phyloP scores from a whole-genome alignment of 2,113 vertebrate genomes.

The Mionectes macconnelli region DNA sequence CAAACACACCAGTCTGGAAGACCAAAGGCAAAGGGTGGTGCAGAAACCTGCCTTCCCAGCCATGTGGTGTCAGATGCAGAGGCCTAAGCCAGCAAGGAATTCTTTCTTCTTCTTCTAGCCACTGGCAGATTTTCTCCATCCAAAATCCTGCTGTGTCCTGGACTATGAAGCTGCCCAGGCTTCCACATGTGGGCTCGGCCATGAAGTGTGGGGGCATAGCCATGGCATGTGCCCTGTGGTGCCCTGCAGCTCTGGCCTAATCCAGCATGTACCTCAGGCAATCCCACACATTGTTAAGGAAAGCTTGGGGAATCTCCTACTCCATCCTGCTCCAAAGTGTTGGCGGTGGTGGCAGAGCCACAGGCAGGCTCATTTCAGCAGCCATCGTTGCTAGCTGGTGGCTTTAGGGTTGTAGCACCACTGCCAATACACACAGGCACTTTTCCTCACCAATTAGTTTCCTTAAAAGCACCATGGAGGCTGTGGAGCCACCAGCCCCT shows the following conservation, averaged over 20 bases:
- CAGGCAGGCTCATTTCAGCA: background rate
- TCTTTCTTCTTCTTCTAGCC: background rate
- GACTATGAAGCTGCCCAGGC: accelerated
- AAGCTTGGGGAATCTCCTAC: background rate
- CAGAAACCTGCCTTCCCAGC: background rate
- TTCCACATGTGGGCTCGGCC: accelerated
- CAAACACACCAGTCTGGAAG: background rate
- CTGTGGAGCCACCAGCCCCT: background rate
- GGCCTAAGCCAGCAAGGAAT: background rate
- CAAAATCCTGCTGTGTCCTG: background rate
- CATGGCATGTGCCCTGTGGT: accelerated
- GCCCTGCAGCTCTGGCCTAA: background rate
- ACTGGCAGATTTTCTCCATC: background rate
- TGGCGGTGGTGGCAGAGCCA: background rate
- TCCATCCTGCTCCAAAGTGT: background rate
- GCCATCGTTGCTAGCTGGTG: background rate
- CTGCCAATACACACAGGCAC: background rate
- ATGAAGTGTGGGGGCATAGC: accelerated
- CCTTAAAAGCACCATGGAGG: background rate
- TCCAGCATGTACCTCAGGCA: background rate
- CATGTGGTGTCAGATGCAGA: accelerated
- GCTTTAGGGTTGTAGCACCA: background rate
- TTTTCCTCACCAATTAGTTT: background rate
- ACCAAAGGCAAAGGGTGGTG: background rate
- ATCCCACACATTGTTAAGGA: background rate